phyloP scores from a whole-genome alignment of 2,797 vertebrate genomes.

The Chlorospingus semifuscus region DNA sequence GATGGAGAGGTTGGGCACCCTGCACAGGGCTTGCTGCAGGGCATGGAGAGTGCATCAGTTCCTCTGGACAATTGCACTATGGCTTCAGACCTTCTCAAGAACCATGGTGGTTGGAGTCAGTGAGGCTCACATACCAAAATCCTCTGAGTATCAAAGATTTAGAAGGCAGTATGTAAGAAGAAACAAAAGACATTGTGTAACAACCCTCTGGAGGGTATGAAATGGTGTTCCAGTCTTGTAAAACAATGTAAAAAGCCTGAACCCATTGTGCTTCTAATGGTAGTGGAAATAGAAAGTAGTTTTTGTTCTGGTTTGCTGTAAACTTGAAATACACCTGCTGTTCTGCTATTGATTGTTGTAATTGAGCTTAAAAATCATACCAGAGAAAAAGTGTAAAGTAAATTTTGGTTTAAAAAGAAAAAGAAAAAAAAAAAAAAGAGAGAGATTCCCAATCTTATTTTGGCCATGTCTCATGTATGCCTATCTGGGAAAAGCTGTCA shows the following conservation, averaged over 20 bases:
- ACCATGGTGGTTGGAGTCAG: neutral
- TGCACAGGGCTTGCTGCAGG: neutral
- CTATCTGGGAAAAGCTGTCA: neutral
- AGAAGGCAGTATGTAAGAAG: neutral
- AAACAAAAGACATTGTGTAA: neutral
- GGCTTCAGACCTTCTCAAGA: neutral
- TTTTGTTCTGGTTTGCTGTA: neutral
- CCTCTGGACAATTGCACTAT: neutral
- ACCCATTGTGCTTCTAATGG: neutral
- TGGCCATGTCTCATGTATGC: neutral
- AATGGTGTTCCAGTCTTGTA: neutral
- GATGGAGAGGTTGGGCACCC: neutral
- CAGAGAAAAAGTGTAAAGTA: neutral
- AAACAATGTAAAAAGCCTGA: neutral
- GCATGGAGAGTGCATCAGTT: neutral
- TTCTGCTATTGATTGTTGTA: neutral
- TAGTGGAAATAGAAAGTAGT: neutral
- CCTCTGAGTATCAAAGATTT: neutral
- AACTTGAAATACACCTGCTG: neutral
- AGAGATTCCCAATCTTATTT: neutral
- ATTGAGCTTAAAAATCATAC: neutral
- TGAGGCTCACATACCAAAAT: neutral
- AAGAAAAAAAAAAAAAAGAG: neutral
- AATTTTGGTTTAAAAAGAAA: neutral
- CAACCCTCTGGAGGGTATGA: neutral